These are phyloP conservation scores for Atethmia centrago DNA, from an alignment of 2,888 invertebrate species.

Conservation along the genomic window DNA sequence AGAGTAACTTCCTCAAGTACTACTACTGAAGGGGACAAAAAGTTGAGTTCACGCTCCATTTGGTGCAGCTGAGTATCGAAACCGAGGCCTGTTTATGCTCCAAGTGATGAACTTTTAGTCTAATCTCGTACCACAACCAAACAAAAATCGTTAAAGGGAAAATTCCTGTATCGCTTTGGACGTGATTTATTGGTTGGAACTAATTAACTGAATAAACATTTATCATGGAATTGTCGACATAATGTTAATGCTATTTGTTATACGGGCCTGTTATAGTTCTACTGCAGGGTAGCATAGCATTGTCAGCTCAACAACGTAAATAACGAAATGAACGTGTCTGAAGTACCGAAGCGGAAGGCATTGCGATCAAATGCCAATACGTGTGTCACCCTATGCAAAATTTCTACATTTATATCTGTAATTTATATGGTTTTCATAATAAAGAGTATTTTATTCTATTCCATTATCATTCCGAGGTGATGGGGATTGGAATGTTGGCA, in stretches of 20 bases:
- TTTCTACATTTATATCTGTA: too few species aligned
- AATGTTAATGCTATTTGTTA: neutral
- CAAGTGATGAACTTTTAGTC: constrained; percentile 58
- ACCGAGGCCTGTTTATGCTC: constrained; percentile 37
- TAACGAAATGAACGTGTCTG: too few species aligned
- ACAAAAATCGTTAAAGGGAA: constrained; percentile 61
- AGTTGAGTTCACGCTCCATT: constrained; percentile 63
- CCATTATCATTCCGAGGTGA: too few species aligned
- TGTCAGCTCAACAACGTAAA: too few species aligned
- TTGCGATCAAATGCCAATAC: too few species aligned
- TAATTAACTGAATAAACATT: constrained; percentile 58
- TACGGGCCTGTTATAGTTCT: neutral
- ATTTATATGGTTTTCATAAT: too few species aligned
- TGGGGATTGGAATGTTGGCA: too few species aligned
- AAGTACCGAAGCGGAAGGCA: too few species aligned
- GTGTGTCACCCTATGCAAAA: too few species aligned
- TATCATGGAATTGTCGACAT: constrained; percentile 45
- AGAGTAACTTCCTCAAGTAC: constrained; percentile 56
- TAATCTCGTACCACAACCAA: constrained; percentile 48
- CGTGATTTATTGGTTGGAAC: constrained; percentile 51
- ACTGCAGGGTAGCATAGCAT: neutral
- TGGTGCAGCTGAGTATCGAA: constrained; percentile 37
- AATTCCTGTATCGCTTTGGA: constrained; percentile 48
- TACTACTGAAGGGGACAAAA: constrained; percentile 59
- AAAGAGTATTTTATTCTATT: too few species aligned